These are phyloP conservation scores for Agrilus mali DNA, from an alignment of 2,888 invertebrate genomes.

Conservation along the genomic window DNA sequence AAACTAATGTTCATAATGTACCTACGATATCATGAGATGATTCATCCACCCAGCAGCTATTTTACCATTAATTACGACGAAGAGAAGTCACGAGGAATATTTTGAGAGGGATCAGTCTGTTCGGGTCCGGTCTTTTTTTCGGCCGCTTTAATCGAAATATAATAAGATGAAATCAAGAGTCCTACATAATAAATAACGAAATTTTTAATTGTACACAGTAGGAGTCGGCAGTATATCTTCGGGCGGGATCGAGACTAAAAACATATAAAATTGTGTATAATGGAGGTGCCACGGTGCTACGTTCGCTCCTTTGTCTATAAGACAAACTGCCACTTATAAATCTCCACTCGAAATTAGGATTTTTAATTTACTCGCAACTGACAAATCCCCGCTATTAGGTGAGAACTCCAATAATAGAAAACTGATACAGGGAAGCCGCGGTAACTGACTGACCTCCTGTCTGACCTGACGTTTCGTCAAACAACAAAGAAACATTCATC, in stretches of 20 bases:
- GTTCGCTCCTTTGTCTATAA: conserved; percentile 13
- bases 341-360: conserved; percentile 16
- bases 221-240: conserved; percentile 18
- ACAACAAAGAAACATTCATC: no score
- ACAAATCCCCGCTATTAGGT: conserved; percentile 11
- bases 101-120: no score
- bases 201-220: conserved; percentile 21
- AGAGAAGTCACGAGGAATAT: no score
- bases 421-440: no score
- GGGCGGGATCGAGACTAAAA: conserved; percentile 8
- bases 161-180: conserved; percentile 15
- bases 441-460: no score
- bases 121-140: no score
- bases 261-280: conserved; percentile 13
- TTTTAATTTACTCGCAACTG: conserved; percentile 18
- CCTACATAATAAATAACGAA: conserved; percentile 17
- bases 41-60: no score
- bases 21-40: no score
- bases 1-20: no score
- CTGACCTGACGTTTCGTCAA: no score
- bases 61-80: no score
- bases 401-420: no score
- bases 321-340: conserved; percentile 20
- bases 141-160: conserved; percentile 5
- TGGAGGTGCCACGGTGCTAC: conserved; percentile 5